phyloP scores from a whole-genome alignment of 1,140 invertebrate species.

The Eurytemora carolleeae region DNA sequence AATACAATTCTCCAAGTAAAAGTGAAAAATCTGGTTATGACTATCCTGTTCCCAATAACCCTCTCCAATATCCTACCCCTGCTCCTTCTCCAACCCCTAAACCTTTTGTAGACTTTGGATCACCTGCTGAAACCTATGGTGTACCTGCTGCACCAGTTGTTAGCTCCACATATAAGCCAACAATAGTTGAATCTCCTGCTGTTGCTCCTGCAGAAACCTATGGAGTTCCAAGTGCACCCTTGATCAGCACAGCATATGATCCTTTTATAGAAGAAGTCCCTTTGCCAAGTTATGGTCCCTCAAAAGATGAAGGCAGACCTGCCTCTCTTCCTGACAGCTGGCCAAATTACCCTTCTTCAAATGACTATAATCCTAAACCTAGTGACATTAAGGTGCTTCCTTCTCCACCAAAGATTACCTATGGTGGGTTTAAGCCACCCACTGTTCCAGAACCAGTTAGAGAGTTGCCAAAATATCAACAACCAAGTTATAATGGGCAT shows the following conservation, averaged over 20 bases:
- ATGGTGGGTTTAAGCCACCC: constrained; percentile 9
- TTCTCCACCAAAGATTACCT: neutral
- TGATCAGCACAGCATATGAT: neutral
- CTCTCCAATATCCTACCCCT: too few relatives aligned
- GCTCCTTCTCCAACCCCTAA: neutral
- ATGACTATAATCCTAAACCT: too few relatives aligned
- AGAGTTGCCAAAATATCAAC: neutral
- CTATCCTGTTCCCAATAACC: constrained; percentile 5
- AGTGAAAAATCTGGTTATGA: neutral
- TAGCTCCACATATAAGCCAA: too few relatives aligned
- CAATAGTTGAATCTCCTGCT: too few relatives aligned
- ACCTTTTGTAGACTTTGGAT: neutral
- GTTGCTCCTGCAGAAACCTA: neutral
- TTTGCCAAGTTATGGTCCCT: neutral
- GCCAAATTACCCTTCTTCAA: neutral
- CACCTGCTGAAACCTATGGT: neutral
- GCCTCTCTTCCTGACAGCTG: constrained; percentile 1
- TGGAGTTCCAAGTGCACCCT: neutral
- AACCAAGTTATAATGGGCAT: neutral
- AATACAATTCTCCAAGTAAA: too few relatives aligned
- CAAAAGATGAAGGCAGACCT: neutral
- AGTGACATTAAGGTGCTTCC: neutral
- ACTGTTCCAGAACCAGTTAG: neutral
- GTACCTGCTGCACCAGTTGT: neutral
- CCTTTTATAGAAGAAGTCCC: neutral